phyloP scores from a whole-genome alignment of 92 coral and sea anemone species.

The Diadumene lineata region DNA sequence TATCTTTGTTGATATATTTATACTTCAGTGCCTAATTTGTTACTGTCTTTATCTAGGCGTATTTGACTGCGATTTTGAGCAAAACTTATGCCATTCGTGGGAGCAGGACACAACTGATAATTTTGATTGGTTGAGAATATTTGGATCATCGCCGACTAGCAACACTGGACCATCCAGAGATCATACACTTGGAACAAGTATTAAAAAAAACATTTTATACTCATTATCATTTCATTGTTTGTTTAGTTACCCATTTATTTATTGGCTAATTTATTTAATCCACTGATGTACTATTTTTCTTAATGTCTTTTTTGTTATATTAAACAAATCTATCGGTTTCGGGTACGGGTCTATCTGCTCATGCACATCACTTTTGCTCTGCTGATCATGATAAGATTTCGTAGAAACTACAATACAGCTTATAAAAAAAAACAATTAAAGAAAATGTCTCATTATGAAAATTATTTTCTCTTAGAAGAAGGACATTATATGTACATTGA shows the following conservation, averaged over 20 bases:
- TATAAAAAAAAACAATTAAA: too few relatives aligned
- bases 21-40: too few relatives aligned
- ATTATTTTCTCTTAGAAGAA: background rate
- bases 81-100: slow-evolving; percentile 60
- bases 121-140: slow-evolving; percentile 71
- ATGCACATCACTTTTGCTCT: too few relatives aligned
- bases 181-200: slow-evolving; percentile 57
- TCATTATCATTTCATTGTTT: background rate
- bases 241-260: background rate
- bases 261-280: background rate
- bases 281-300: too few relatives aligned
- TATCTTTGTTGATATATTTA: too few relatives aligned
- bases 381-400: too few relatives aligned
- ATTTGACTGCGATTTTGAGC: slow-evolving; percentile 72
- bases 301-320: too few relatives aligned
- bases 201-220: too few relatives aligned
- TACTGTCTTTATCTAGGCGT: background rate
- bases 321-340: too few relatives aligned
- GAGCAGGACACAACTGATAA: slow-evolving; percentile 57
- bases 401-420: too few relatives aligned
- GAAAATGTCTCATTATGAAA: too few relatives aligned
- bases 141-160: slow-evolving; percentile 58
- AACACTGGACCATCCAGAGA: slow-evolving; percentile 74
- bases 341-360: too few relatives aligned
- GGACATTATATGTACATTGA: background rate